phyloP scores from a whole-genome alignment of 2,888 invertebrate species.

The Scaptomyza polygonia region DNA sequence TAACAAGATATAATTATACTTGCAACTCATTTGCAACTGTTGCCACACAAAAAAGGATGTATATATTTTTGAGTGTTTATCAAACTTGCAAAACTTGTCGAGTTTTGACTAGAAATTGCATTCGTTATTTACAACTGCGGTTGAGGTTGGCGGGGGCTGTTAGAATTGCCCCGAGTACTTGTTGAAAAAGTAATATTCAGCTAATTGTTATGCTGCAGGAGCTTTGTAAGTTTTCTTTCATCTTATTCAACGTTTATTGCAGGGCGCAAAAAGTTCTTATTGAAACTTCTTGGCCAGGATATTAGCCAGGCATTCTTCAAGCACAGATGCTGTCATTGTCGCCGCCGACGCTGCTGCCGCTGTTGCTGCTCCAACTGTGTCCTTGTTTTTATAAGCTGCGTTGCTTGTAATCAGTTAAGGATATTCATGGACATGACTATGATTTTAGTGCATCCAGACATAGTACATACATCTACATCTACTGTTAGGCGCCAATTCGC shows the following conservation, averaged over 20 bases:
- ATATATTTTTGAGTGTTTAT: not conserved
- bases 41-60: not conserved
- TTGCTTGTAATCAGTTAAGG: conserved; percentile 75
- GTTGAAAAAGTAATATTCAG: conserved; percentile 10
- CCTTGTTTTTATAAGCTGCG: conserved; percentile 72
- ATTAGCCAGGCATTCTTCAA: conserved; percentile 52
- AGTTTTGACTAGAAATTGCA: not conserved
- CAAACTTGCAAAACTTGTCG: not conserved
- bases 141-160: not conserved
- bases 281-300: conserved; percentile 26
- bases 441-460: conserved; percentile 60
- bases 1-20: not conserved
- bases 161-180: not conserved
- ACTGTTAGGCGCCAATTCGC: conserved; percentile 59
- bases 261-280: conserved; percentile 27
- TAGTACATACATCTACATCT: conserved; percentile 9
- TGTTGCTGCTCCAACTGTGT: conserved; percentile 20
- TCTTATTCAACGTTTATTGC: conserved; percentile 1
- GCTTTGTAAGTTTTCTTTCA: conserved; percentile 1
- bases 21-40: not conserved
- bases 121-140: not conserved
- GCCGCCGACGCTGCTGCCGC: conserved; percentile 4
- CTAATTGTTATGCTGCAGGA: conserved; percentile 18
- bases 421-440: conserved; percentile 79
- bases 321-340: conserved; percentile 68